Base-by-base conservation (phyloP, 2,797 vertebrate genomes). In the Anableps anableps region DNA sequence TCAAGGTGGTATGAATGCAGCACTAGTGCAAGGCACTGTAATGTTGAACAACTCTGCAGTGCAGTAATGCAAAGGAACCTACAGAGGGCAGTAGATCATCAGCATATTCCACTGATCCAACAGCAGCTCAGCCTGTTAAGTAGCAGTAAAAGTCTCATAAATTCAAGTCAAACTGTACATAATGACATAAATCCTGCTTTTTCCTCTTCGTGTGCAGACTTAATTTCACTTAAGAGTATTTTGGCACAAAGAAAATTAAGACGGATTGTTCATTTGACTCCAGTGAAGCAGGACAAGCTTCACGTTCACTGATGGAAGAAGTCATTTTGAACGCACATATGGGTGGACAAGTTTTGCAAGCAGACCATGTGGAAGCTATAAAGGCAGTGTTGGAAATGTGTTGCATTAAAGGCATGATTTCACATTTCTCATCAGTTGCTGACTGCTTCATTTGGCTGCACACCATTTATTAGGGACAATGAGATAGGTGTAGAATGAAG, bases 41-140 rank as follows among this genome's bases (percentile, higher is more conserved):
- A 2, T 16, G 1, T 48, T 5, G 4, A 45, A 13, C 29, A 53
- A 21, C 53, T 45, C n/a, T n/a, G 14, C 55, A 1, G 3, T 90
- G 92, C 71, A 83, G 88, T 51, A 74, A 31, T n/a, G 45, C 62
- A 38, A 51, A 21, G 14, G 43, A 10, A 45, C 88, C 95, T 91
- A 86, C 87, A 96, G 95, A 94, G 94, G 94, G 95, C 94, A 96
- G 94, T 90, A 93, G 78, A 94, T 91, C 89, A 95, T 89, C 89
- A 89, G 76, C 48, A 50, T 76, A 88, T 88, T 0, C 21, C 14
- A 2, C 68, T 62, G 26, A 53, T 16, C 9, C 1, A 45, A 19
- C 41, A 26, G 75, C 1, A 48, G 66, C 36, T 1, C 29, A 5
- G 10, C n/a, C 7, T 78, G 47, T 26, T 5, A 41, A 36, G 66